Base-by-base conservation (phyloP, 2,888 invertebrate species). In the Sialis fuliginosa region DNA sequence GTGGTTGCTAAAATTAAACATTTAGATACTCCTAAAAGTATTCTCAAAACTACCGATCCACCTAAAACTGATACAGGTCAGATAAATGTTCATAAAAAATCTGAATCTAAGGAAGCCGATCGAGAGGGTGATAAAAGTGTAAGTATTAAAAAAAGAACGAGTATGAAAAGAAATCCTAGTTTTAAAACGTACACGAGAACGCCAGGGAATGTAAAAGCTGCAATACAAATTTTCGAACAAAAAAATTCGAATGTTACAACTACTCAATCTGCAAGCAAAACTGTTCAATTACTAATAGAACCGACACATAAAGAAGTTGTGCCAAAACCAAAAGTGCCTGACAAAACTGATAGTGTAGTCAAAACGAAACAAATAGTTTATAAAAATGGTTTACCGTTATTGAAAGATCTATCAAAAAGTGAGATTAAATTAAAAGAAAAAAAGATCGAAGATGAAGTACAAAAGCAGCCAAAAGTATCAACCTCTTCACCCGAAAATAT, bases 311-410 rank as follows among this genome's bases (percentile, higher is more conserved):
- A 61, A 49, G 60, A 58, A 57, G 31, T 30, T 30, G 51, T 64
- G 63, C 68, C 69, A 59, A 75, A 75, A 66, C 73, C 74, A 41
- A 71, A 70, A 67, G 68, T 75, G 65, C 74, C 74, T 63, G 74
- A 72, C 63, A 75, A 74, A 57, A 74, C 71, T 62, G 67, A 70
- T 53, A 65, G 68, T 53, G 54, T 70, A 64, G 63, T 67, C 32
- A 62, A 70, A 65, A 69, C 70, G 42, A 71, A 71, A 60, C 71
- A 71, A 55, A 52, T 71, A 52, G 70, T 71, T 10, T 63, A 70
- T 10, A 70, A 66, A 54, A 70, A 72, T 54, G 71, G 71, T 48
- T 63, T 70, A 49, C 67, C 68, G 52, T 71, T 71, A 66, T 64
- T 71, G 48, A 71, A 64, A 61, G 63, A 42, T 31, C 22, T 42